A percentile compares a stretch with the other conserved stretches of the same genome.
Conservation (phyloP, 2,113 vertebrate genomes). For the Mesitornis unicolor region DNA sequence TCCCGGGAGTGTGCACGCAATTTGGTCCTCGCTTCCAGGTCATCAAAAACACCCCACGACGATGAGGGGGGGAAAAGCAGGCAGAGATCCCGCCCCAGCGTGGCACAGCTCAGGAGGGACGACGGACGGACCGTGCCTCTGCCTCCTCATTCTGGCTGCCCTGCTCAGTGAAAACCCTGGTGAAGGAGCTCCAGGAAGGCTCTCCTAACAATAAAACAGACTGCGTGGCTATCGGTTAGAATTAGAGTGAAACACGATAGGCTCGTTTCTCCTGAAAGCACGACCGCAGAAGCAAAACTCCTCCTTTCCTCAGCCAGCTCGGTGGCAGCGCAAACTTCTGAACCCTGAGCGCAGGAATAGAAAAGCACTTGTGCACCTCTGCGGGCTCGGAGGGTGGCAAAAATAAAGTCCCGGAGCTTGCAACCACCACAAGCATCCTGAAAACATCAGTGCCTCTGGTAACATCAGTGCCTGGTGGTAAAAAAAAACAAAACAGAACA, state of each 20-base stretch:
- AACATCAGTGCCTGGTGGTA: neutral
- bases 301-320: constrained; percentile 66
- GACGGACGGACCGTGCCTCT: neutral
- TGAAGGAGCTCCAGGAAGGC: constrained; percentile 49
- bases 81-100: neutral
- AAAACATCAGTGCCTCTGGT: neutral
- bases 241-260: constrained; percentile 87
- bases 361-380: neutral
- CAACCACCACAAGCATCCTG: neutral
- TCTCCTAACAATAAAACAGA: constrained; percentile 72
- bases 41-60: neutral
- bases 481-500: neutral
- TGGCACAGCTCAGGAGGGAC: neutral
- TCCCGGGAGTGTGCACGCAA: neutral
- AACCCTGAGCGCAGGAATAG: constrained; percentile 13
- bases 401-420: neutral
- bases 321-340: constrained; percentile 67
- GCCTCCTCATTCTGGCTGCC: neutral
- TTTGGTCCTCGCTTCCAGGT: constrained; percentile 2
- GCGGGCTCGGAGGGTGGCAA: neutral
- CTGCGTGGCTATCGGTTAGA: constrained; percentile 74
- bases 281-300: constrained; percentile 73
- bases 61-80: neutral
- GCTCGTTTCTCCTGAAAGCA: constrained; percentile 65
- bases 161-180: neutral